A percentile compares a stretch with the other conserved stretches of the same genome.
These are phyloP conservation scores for Acleris sparsana DNA, from an alignment of 2,888 invertebrate species.

Conservation along the genomic window DNA sequence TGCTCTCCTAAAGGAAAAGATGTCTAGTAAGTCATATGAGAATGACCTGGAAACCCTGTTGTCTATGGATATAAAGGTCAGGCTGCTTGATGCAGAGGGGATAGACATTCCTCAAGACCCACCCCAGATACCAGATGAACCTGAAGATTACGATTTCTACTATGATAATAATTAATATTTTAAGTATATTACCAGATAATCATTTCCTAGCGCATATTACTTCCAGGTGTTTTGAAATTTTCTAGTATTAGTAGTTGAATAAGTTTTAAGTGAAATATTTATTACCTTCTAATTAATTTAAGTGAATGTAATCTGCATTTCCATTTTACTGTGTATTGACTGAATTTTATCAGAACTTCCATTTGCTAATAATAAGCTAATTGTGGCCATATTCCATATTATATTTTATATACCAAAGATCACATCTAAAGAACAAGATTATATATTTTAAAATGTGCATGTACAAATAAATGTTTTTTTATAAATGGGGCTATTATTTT, in stretches of 20 bases:
- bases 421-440: conserved; percentile 69
- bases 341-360: conserved; percentile 63
- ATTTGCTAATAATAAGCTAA: conserved; percentile 57
- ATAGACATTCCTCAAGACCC: conserved; percentile 97
- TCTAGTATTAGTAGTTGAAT: conserved; percentile 35
- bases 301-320: conserved; percentile 50
- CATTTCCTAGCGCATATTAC: conserved; percentile 23
- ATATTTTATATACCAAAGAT: conserved; percentile 79
- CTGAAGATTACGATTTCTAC: conserved; percentile 95
- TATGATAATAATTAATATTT: conserved; percentile 86
- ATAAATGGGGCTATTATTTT: conserved; percentile 39
- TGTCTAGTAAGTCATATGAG: conserved; percentile 94
- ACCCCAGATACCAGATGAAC: conserved; percentile 95
- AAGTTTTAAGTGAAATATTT: conserved; percentile 37
- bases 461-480: conserved; percentile 62
- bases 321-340: conserved; percentile 54
- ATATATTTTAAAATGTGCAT: conserved; percentile 63
- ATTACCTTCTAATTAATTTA: conserved; percentile 36
- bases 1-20: conserved; percentile 92
- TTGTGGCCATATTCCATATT: conserved; percentile 72
- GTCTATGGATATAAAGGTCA: conserved; percentile 97
- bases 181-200: conserved; percentile 14
- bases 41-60: conserved; percentile 95
- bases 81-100: conserved; percentile 96
- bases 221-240: conserved; percentile 33